Conservation (phyloP, 2,797 vertebrate genomes). For the Xenops minutus region DNA sequence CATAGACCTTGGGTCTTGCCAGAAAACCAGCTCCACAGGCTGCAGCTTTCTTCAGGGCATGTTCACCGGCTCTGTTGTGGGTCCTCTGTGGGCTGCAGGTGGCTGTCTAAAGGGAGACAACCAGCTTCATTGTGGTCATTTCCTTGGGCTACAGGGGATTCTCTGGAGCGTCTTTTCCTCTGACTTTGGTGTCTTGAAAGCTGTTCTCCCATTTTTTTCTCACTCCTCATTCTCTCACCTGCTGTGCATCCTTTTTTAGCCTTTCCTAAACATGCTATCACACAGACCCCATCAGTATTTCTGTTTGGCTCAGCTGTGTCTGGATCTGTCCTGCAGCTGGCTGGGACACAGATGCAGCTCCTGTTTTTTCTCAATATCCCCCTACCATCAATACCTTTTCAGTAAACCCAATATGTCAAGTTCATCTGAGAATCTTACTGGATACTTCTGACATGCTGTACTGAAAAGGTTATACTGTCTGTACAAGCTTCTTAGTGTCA, state of each 20-base stretch:
- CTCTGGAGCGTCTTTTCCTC: background rate
- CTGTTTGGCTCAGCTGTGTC: background rate
- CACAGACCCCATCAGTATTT: background rate
- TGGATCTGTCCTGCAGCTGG: background rate
- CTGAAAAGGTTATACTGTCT: background rate
- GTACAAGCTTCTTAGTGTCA: background rate
- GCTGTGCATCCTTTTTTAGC: background rate
- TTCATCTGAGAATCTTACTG: background rate
- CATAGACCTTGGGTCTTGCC: background rate
- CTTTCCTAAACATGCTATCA: background rate
- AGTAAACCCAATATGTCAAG: background rate
- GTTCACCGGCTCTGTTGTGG: background rate
- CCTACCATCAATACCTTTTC: background rate
- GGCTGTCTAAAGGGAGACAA: background rate
- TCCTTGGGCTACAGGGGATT: rapidly evolving
- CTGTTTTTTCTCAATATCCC: background rate
- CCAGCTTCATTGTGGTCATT: rapidly evolving
- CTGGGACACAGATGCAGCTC: background rate
- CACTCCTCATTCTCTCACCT: background rate
- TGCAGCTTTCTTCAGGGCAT: background rate
- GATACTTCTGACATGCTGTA: background rate
- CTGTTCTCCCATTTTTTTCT: background rate
- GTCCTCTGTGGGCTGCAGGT: rapidly evolving
- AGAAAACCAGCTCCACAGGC: background rate
- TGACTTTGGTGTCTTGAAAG: background rate